These are phyloP conservation scores for Caenorhabditis remanei DNA, from an alignment of 1,140 invertebrate species.

Conservation along the genomic window DNA sequence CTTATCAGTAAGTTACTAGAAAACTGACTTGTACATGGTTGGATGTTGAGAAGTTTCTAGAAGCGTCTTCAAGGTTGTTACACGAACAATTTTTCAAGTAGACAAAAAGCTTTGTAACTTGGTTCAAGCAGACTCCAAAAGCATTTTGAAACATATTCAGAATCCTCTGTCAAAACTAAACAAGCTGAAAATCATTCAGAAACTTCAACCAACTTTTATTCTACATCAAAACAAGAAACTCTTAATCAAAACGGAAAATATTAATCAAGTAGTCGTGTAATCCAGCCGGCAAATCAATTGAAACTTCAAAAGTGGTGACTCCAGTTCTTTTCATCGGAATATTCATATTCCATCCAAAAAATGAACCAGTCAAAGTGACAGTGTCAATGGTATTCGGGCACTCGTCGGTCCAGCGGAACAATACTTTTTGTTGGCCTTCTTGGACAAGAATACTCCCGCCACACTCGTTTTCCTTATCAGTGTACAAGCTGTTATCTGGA, in stretches of 20 bases:
- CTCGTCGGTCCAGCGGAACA: constrained; percentile 21
- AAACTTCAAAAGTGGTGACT: constrained; percentile 1
- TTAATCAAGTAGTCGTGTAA: constrained; percentile 26
- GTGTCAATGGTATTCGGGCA: neutral
- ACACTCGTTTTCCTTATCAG: constrained; percentile 7
- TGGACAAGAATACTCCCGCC: constrained; percentile 2
- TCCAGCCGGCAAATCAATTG: neutral
- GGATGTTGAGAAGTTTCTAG: too few relatives aligned
- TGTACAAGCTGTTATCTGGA: neutral
- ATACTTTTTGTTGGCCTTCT: constrained; percentile 7
- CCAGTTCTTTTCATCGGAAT: constrained; percentile 46
- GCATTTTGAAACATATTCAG: too few relatives aligned
- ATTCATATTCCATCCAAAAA: constrained; percentile 45
- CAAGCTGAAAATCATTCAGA: too few relatives aligned
- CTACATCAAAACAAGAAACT: neutral
- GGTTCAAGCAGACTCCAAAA: too few relatives aligned
- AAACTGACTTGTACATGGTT: too few relatives aligned
- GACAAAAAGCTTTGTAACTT: too few relatives aligned
- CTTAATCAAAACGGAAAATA: constrained; percentile 36
- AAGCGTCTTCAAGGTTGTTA: too few relatives aligned
- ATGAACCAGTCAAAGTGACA: constrained; percentile 31
- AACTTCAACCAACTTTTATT: neutral
- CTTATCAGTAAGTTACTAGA: too few relatives aligned
- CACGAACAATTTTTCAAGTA: too few relatives aligned
- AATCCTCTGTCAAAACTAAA: too few relatives aligned